Conservation (phyloP, 2,797 vertebrate species). For the Lacerta viridis region DNA sequence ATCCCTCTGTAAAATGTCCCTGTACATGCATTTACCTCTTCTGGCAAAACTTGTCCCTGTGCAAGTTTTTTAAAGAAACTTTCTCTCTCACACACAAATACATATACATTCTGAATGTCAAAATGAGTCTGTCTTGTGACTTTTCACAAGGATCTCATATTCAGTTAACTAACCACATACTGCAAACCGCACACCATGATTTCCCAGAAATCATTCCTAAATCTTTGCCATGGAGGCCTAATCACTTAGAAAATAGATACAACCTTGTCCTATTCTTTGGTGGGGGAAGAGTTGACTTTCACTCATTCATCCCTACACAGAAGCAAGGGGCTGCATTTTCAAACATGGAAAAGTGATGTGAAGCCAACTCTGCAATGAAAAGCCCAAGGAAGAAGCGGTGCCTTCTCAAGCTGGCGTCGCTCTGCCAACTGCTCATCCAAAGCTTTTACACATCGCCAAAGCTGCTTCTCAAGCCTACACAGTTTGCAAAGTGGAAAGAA, state of each 20-base stretch:
- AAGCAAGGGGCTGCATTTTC: neutral
- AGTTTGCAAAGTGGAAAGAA: constrained; percentile 62
- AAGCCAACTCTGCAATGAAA: constrained; percentile 7
- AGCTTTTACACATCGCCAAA: constrained; percentile 53
- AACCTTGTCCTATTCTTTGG: neutral
- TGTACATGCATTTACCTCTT: neutral
- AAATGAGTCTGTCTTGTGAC: neutral
- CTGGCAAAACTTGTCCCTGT: neutral
- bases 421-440: constrained; percentile 46
- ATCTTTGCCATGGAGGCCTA: neutral
- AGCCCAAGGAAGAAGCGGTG: constrained; percentile 21
- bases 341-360: neutral
- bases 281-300: neutral
- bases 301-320: neutral
- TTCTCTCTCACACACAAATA: neutral
- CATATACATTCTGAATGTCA: neutral
- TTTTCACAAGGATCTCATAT: neutral
- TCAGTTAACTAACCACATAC: neutral
- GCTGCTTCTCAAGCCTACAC: constrained; percentile 61
- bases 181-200: neutral
- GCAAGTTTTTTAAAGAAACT: too few relatives aligned
- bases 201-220: neutral
- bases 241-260: neutral
- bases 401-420: constrained; percentile 38
- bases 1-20: neutral